phyloP scores from a whole-genome alignment of 2,113 vertebrate species.

The Copsychus sechellarum region DNA sequence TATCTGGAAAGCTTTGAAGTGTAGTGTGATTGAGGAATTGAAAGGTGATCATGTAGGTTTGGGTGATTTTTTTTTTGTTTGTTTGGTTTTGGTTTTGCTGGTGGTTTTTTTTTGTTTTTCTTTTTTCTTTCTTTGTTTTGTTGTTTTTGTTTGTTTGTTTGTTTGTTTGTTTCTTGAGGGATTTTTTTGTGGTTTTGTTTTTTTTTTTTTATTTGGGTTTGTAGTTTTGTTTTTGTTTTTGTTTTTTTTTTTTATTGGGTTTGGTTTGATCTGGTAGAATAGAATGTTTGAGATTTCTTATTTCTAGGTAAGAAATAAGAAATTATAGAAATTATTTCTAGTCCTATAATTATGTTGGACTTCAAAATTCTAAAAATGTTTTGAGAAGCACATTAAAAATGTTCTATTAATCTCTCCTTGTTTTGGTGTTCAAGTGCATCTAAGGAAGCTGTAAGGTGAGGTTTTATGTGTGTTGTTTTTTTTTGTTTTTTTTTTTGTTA shows the following conservation, averaged over 20 bases:
- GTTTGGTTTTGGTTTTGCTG: neutral
- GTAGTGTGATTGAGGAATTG: neutral
- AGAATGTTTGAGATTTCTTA: neutral
- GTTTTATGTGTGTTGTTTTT: neutral
- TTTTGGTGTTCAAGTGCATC: neutral
- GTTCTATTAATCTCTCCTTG: neutral
- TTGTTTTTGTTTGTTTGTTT: neutral
- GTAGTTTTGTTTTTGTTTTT: too few relatives aligned
- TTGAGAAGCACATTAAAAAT: neutral
- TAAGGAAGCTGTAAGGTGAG: neutral
- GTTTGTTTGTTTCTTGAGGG: too few relatives aligned
- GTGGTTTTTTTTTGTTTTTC: neutral
- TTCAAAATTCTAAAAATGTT: neutral
- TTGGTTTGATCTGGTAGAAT: neutral
- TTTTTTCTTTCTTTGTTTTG: too few relatives aligned
- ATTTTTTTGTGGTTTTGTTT: too few relatives aligned
- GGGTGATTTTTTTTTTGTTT: neutral
- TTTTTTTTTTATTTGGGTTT: too few relatives aligned
- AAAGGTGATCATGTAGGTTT: neutral
- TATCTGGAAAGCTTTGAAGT: neutral
- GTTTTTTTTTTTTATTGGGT: neutral
- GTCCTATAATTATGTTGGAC: neutral
- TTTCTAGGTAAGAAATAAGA: neutral
- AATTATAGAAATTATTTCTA: neutral
- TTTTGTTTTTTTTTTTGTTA: neutral